phyloP scores from a whole-genome alignment of 2,888 invertebrate genomes.

The Chydorus sphaericus region DNA sequence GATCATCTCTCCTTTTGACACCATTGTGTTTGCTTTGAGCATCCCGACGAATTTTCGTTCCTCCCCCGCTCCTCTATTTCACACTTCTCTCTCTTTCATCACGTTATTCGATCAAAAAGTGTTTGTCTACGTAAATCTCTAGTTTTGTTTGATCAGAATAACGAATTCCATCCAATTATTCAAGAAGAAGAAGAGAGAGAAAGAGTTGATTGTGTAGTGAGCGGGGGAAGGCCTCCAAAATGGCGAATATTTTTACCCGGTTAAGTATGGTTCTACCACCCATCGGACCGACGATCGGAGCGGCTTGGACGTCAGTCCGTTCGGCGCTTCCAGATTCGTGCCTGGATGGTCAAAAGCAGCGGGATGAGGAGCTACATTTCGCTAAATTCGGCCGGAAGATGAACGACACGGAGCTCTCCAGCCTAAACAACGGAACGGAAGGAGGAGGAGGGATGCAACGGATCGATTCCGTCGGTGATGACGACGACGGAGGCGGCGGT shows the following conservation, averaged over 20 bases:
- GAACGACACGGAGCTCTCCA: conserved; percentile 23
- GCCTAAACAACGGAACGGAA: conserved; percentile 18
- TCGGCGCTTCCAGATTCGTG: conserved; percentile 47
- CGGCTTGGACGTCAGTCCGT: conserved; percentile 60
- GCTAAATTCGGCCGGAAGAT: conserved; percentile 25
- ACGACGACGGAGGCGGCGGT: conserved; percentile 34
- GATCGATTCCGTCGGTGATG: conserved; percentile 15
- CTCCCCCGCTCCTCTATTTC: too few species aligned
- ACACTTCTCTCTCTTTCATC: too few species aligned
- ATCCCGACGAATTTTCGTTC: too few species aligned
- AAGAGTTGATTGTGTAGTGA: neutral
- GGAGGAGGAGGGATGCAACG: conserved; percentile 15
- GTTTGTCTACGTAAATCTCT: too few species aligned
- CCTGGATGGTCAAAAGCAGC: conserved; percentile 18
- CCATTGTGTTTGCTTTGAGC: too few species aligned
- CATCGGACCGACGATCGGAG: neutral
- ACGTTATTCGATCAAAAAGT: too few species aligned
- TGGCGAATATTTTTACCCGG: neutral
- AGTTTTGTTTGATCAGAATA: too few species aligned
- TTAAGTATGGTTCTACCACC: neutral
- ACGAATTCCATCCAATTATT: too few species aligned
- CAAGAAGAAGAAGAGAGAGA: neutral
- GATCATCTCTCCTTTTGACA: too few species aligned
- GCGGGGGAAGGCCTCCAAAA: neutral
- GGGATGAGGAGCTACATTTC: conserved; percentile 23